Evolutionary conservation across 2,797 vertebrate genomes (phyloP).

Genomic region (Darevskia nairensis): DNA sequence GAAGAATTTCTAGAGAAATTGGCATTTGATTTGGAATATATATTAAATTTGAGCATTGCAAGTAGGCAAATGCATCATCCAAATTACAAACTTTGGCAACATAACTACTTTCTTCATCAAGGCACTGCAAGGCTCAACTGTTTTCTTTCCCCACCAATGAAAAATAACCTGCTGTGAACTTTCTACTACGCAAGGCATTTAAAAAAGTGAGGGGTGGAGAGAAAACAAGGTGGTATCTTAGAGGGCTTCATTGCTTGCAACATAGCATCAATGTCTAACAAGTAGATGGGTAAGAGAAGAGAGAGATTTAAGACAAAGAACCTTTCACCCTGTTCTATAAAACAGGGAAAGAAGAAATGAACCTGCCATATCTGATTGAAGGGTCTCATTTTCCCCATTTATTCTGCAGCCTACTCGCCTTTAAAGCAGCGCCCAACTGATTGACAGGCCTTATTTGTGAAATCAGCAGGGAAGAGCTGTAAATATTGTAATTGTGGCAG

Average conservation of each 20-base stretch:
- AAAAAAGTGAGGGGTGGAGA: not conserved
- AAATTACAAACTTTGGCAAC: not conserved
- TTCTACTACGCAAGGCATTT: not conserved
- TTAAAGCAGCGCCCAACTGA: conserved; percentile 34
- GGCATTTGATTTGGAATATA: not conserved
- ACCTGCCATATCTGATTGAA: conserved; percentile 55
- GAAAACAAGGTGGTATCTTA: too few relatives aligned
- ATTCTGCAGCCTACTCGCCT: conserved; percentile 22
- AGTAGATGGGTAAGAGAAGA: not conserved
- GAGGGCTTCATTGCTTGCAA: not conserved
- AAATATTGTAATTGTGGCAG: conserved; percentile 64
- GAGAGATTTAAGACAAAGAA: conserved; percentile 27
- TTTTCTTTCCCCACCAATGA: not conserved
- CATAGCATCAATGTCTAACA: not conserved
- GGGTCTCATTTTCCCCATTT: conserved; percentile 45
- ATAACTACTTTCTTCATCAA: not conserved
- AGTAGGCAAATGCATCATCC: not conserved
- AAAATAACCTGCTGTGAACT: not conserved
- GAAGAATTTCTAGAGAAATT: not conserved
- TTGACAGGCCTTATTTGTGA: conserved; percentile 53
- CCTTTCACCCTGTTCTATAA: conserved; percentile 6
- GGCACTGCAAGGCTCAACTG: not conserved
- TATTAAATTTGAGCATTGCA: not conserved
- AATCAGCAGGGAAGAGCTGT: conserved; percentile 54
- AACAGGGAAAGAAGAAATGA: conserved; percentile 49